Percentiles rank a stretch among this genome's conserved stretches.
Evolutionary conservation across 2,113 vertebrate genomes (phyloP).

Genomic region (Gymnogyps californianus): DNA sequence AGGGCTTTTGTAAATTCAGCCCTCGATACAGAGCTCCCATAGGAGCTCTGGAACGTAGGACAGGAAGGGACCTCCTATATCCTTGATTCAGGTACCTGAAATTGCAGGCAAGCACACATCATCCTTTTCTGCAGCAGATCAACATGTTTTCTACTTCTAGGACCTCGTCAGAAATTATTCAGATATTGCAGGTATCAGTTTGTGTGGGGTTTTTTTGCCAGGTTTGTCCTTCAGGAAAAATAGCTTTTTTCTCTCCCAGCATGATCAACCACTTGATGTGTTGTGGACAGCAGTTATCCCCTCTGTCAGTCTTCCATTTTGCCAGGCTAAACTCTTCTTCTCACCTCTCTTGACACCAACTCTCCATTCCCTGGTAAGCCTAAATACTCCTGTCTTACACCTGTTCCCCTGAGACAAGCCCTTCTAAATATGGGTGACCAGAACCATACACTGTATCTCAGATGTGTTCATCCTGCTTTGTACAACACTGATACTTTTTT

Average conservation of each 20-base stretch:
- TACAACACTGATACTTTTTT: not conserved
- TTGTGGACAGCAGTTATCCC: not conserved
- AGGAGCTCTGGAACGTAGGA: not conserved
- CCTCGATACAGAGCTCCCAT: not conserved
- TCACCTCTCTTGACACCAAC: not conserved
- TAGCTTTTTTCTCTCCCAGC: not conserved
- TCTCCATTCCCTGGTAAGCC: not conserved
- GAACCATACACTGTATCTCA: not conserved
- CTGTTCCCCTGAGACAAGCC: not conserved
- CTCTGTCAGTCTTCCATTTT: not conserved
- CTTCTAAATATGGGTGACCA: not conserved
- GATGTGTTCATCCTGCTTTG: not conserved
- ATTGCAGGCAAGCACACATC: not conserved
- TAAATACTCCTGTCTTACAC: not conserved
- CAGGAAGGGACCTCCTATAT: not conserved
- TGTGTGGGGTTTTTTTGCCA: not conserved
- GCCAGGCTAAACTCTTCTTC: not conserved
- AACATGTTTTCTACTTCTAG: not conserved
- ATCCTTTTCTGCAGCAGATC: not conserved
- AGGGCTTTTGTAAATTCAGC: not conserved
- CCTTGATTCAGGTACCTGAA: not conserved
- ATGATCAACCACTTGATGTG: not conserved
- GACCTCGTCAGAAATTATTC: not conserved
- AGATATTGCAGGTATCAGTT: not conserved
- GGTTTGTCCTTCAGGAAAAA: not conserved